These are phyloP conservation scores for Saccostrea glomerata DNA, from an alignment of 1,140 invertebrate genomes.

Conservation along the genomic window DNA sequence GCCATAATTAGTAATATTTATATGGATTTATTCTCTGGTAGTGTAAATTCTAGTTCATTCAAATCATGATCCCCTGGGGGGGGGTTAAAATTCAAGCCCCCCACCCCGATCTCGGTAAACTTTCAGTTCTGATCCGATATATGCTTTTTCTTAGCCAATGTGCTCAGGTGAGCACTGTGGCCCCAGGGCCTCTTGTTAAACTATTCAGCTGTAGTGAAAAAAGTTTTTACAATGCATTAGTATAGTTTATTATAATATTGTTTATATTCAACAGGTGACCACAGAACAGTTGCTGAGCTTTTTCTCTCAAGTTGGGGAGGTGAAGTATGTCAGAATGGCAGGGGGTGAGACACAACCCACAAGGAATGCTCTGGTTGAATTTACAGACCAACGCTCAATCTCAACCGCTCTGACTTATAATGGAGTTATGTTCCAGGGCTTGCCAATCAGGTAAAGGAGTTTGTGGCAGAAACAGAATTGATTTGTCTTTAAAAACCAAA, in stretches of 20 bases:
- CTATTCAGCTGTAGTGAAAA: background rate
- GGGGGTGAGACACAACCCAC: slow-evolving; percentile 86
- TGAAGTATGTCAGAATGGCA: slow-evolving; percentile 96
- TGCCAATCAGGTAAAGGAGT: slow-evolving; percentile 79
- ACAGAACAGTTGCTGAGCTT: slow-evolving; percentile 85
- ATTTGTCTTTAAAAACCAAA: background rate
- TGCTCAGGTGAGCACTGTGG: too few species aligned
- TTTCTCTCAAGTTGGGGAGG: slow-evolving; percentile 92
- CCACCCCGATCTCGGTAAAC: too few species aligned
- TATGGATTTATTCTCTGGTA: too few species aligned
- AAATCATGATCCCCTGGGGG: too few species aligned
- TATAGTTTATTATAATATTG: background rate
- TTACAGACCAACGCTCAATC: slow-evolving; percentile 93
- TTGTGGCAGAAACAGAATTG: background rate
- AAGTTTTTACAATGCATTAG: too few species aligned
- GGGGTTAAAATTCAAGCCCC: too few species aligned
- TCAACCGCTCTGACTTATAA: slow-evolving; percentile 92
- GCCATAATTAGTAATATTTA: too few species aligned
- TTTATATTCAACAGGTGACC: slow-evolving; percentile 63
- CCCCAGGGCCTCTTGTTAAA: too few species aligned
- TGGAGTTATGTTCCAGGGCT: slow-evolving; percentile 86
- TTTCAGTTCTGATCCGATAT: too few species aligned
- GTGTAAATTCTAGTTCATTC: too few species aligned
- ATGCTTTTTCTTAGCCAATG: too few species aligned
- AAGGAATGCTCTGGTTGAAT: slow-evolving; percentile 93